Conservation (phyloP, 2,888 invertebrate genomes). For the Drosophila tripunctata region DNA sequence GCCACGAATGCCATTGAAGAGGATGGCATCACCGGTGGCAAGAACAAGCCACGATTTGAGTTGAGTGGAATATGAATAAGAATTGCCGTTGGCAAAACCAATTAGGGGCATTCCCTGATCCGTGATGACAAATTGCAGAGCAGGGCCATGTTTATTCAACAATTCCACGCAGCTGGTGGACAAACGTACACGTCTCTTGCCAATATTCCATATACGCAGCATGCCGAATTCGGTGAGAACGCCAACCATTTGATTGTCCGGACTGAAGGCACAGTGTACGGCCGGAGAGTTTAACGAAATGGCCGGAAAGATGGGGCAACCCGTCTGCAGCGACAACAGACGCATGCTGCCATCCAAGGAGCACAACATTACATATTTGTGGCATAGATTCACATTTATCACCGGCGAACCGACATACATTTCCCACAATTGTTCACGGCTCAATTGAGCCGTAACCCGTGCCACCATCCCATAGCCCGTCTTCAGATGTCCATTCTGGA, state of each 20-base stretch:
- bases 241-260: conserved; percentile 82
- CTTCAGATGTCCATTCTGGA: conserved; percentile 84
- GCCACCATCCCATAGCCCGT: conserved; percentile 87
- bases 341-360: conserved; percentile 83
- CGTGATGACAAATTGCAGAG: conserved; percentile 86
- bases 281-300: conserved; percentile 80
- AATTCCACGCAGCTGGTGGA: conserved; percentile 82
- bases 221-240: conserved; percentile 83
- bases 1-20: conserved; percentile 84
- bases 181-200: conserved; percentile 64
- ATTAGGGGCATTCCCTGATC: conserved; percentile 93
- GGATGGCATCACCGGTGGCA: conserved; percentile 86
- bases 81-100: conserved; percentile 92
- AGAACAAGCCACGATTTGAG: conserved; percentile 89
- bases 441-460: conserved; percentile 86
- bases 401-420: conserved; percentile 86
- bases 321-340: conserved; percentile 79
- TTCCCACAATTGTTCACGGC: conserved; percentile 88
- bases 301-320: conserved; percentile 81
- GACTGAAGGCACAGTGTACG: conserved; percentile 83
- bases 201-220: conserved; percentile 83
- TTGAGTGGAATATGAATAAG: conserved; percentile 92
- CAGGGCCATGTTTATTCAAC: conserved; percentile 84
- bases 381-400: conserved; percentile 82
- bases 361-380: conserved; percentile 82